These are phyloP conservation scores for Myoxocephalus aenaeus DNA, from an alignment of 2,797 vertebrate species.

Conservation along the genomic window DNA sequence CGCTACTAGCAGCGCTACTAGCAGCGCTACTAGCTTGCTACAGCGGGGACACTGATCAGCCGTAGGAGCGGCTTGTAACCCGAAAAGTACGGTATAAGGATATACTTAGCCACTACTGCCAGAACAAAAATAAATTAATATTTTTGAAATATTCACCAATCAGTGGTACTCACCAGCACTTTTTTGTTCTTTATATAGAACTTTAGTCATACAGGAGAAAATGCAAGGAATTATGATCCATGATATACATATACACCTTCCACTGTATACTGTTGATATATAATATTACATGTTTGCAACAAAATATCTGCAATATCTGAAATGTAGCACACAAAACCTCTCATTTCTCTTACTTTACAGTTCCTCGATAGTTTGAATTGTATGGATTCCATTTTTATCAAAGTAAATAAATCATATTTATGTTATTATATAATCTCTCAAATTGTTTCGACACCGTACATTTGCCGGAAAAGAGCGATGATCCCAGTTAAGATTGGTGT, in stretches of 20 bases:
- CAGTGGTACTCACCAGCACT: background rate
- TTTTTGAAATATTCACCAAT: background rate
- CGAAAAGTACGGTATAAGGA: background rate
- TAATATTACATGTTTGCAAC: background rate
- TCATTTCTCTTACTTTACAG: background rate
- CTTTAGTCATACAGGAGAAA: background rate
- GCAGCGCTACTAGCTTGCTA: too few species aligned
- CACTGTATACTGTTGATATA: conserved; percentile 19
- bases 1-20: too few species aligned
- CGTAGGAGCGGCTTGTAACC: too few species aligned
- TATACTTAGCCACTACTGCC: background rate
- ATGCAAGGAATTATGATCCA: background rate
- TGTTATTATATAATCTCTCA: background rate
- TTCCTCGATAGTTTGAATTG: background rate
- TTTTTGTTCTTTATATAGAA: background rate
- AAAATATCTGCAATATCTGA: background rate
- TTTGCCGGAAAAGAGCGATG: background rate
- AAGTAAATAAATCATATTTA: background rate
- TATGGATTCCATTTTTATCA: background rate
- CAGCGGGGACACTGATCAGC: too few species aligned
- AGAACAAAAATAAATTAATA: background rate
- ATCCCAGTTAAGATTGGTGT: background rate
- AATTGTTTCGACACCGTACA: background rate
- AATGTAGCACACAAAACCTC: background rate
- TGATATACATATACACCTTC: background rate